Base-by-base conservation (phyloP, 2,113 vertebrate species). In the Saimiri boliviensis region DNA sequence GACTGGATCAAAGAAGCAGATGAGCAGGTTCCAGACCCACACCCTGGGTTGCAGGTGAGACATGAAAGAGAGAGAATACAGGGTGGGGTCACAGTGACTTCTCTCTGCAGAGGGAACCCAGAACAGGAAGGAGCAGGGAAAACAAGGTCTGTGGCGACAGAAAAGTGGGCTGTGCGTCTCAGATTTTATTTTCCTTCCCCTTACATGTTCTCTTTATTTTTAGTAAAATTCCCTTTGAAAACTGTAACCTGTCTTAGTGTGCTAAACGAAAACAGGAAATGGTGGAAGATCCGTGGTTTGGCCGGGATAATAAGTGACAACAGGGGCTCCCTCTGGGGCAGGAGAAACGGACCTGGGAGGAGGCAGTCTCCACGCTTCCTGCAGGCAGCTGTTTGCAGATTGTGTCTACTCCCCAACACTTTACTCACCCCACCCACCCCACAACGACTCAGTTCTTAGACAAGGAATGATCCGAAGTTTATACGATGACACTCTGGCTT, bases 191-290 rank as follows among this genome's bases (percentile, higher is more conserved):
- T 71, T 42, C 10, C 88, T 90, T 88, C 45, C 14, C 3, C 12
- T 32, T 79, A 30, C 14, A 4, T 25, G 73, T 86, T 25, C 32
- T 35, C 13, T 68, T 88, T 45, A 37, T 60, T 70, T 87, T 70
- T 12, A 54, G 74, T 27, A 56, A 84, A 85, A 81, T 60, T 52
- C 19, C 23, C n/a, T 86, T 79, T 83, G 80, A 70, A 86, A 63
- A 83, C 23, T 37, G 4, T 52, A 68, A 42, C 5, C 20, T 71
- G 16, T 82, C 58, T 87, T 79, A 11, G 21, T 32, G 4, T 54
- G 20, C 32, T 45, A 27, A 32, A 68, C 52, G 19, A 85, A 93
- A 89, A 60, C 16, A 86, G 27, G 47, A 95, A 83, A 21, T 40
- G 11, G 11, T 47, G 11, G 14, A 66, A 7, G 9, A 2, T 14